Evolutionary conservation across 2,797 vertebrate genomes (phyloP), one percentile per base, ranked within the genome.

Genomic region (Liparis tanakae): DNA sequence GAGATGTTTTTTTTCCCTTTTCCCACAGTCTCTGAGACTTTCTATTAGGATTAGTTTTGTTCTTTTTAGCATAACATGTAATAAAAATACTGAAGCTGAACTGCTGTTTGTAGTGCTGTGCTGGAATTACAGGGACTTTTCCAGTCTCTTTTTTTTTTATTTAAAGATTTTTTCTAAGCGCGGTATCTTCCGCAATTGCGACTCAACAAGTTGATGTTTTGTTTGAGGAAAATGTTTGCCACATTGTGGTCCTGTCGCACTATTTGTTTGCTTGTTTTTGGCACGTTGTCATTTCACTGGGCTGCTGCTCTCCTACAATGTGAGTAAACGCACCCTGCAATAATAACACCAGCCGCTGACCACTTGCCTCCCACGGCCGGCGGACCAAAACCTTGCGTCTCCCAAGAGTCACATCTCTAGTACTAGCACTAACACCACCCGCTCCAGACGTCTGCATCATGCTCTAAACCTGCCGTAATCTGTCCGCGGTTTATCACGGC

Each of bases 331-430:
- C 77, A 71, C 41, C 57, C 33, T 66, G 65, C 70, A 72, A 79
- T 82, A 72, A 79, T 82, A 83, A 82, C 59, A 61, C 63, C 65
- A 76, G 60, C 74, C 70, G 63, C 67, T 76, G 56, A 68, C 65
- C 77, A 65, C 59, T 71, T 75, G 72, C 67, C 70, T 83, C 61
- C 69, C 30, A 39, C 67, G 33, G 64, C 43, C 60, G 34, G 20
- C 53, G 20, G 41, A 54, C 6, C 25, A 51, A 68, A 80, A 67
- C 62, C 48, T 4, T 53, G 12, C 18, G 37, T 70, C 55, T 53
- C 39, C 39, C 25, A 18, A 36, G 54, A 64, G 6, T 64, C 41
- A 9, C 8, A 8, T 4, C 22, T 44, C 51, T n/a, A 65, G 25
- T 30, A 30, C 25, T 30, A 30, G 25, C 25, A 30, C 2, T 33